phyloP scores from a whole-genome alignment of 2,888 invertebrate genomes.

The Neoaliturus tenellus region DNA sequence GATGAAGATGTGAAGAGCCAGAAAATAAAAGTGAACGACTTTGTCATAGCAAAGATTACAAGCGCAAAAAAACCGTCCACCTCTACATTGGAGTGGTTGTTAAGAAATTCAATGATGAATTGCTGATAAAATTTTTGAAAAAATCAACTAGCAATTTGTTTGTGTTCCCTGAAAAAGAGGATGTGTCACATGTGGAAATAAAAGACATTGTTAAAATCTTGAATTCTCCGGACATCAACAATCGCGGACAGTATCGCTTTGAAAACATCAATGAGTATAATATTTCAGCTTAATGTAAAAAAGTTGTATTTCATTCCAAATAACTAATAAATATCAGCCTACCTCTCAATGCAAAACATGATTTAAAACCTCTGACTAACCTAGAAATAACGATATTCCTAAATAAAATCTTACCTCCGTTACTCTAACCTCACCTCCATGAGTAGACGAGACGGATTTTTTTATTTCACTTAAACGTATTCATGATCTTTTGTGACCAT shows the following conservation, averaged over 20 bases:
- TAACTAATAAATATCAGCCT: constrained; percentile 27
- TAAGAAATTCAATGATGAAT: constrained; percentile 47
- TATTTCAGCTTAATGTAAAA: constrained; percentile 30
- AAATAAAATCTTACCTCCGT: constrained; percentile 45
- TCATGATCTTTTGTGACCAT: constrained; percentile 41
- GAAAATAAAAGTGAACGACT: constrained; percentile 52
- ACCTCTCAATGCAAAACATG: not conserved
- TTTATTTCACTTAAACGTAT: constrained; percentile 20
- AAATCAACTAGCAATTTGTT: constrained; percentile 43
- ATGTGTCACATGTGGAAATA: constrained; percentile 43
- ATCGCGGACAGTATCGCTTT: constrained; percentile 49
- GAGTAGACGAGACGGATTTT: constrained; percentile 20
- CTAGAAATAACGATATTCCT: constrained; percentile 21
- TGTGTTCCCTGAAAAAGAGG: constrained; percentile 54
- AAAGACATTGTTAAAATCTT: constrained; percentile 30
- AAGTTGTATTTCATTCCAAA: too few species aligned
- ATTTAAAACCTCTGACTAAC: constrained; percentile 20
- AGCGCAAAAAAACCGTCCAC: constrained; percentile 44
- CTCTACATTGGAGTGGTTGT: constrained; percentile 41
- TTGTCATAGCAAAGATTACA: constrained; percentile 34
- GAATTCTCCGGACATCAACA: constrained; percentile 38
- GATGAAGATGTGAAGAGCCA: constrained; percentile 31
- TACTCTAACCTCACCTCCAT: constrained; percentile 37
- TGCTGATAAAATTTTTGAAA: constrained; percentile 32
- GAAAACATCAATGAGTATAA: constrained; percentile 20